Evolutionary conservation across 2,113 vertebrate species (phyloP).

Genomic region (Crotalus viridis): DNA sequence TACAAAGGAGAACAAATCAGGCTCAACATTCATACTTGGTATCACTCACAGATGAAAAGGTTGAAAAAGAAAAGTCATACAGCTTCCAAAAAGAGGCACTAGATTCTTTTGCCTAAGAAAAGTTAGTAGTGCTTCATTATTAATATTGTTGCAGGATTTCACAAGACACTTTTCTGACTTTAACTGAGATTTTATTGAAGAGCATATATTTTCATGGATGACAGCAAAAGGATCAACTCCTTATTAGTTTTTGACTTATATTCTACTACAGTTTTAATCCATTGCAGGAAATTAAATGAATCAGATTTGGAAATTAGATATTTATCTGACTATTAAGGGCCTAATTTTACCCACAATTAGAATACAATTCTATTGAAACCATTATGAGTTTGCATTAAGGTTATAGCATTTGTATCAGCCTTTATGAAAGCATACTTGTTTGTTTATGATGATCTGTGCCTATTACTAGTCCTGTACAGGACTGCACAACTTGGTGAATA

Average conservation of each 20-base stretch:
- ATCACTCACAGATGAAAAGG: conserved; percentile 65
- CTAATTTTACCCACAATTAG: not conserved
- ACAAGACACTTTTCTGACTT: not conserved
- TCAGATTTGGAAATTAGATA: conserved; percentile 22
- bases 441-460: conserved; percentile 11
- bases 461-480: conserved; percentile 1
- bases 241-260: conserved; percentile 1
- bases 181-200: conserved; percentile 29
- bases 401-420: conserved; percentile 4
- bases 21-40: conserved; percentile 75
- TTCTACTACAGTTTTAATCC: conserved; percentile 31
- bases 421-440: conserved; percentile 22
- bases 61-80: conserved; percentile 52
- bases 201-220: conserved; percentile 10
- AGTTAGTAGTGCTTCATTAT: not conserved
- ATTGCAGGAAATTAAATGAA: conserved; percentile 30
- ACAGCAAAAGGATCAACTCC: conserved; percentile 4
- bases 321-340: not conserved
- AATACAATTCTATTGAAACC: not conserved
- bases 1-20: conserved; percentile 93
- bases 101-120: conserved; percentile 30
- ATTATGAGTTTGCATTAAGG: not conserved
- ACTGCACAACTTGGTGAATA: not conserved
- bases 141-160: not conserved
- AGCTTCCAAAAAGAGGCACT: conserved; percentile 77